Percentiles rank a stretch among this genome's conserved stretches.
These are phyloP conservation scores for Phrynocephalus forsythii DNA, from an alignment of 2,797 vertebrate genomes.

Conservation along the genomic window DNA sequence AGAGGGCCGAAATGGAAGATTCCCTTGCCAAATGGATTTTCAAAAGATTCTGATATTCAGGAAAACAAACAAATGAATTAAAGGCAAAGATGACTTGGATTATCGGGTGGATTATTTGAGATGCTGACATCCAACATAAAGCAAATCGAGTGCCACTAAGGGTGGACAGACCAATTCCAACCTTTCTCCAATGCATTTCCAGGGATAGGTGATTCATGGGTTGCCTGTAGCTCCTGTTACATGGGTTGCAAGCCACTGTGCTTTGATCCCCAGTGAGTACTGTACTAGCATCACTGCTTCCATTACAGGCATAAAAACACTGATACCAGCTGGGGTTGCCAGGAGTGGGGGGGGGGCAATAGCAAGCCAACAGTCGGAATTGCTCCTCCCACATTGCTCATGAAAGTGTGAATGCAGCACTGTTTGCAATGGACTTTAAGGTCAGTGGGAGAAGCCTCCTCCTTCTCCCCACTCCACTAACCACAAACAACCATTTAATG, in stretches of 20 bases:
- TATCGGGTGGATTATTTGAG: not conserved
- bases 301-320: not conserved
- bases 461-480: not conserved
- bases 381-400: not conserved
- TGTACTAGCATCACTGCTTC: not conserved
- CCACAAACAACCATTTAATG: not conserved
- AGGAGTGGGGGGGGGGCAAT: not conserved
- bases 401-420: not conserved
- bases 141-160: not conserved
- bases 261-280: not conserved
- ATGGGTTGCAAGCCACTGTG: no score
- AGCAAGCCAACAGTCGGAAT: not conserved
- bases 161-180: not conserved
- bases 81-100: not conserved
- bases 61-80: not conserved
- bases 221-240: not conserved
- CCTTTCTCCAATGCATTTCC: not conserved
- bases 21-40: not conserved
- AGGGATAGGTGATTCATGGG: not conserved
- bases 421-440: not conserved
- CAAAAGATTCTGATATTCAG: not conserved
- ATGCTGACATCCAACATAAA: not conserved
- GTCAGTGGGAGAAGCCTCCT: not conserved
- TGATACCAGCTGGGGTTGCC: not conserved
- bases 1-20: constrained; percentile 15